Conservation (phyloP, 2,113 vertebrate species). For the Poeciliopsis turrubarensis region DNA sequence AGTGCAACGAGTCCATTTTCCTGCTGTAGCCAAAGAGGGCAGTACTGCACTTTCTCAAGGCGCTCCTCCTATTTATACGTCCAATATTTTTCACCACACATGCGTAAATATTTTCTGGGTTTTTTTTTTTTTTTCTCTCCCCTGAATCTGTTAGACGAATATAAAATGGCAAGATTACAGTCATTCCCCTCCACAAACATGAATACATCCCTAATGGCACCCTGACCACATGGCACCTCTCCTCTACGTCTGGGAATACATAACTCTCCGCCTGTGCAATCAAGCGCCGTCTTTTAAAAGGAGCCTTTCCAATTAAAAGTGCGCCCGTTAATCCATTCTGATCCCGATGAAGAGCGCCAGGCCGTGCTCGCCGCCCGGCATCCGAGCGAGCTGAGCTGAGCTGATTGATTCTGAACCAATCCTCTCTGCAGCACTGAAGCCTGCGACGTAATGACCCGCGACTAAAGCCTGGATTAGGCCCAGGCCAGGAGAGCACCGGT, state of each 20-base stretch:
- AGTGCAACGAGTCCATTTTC: conserved; percentile 11
- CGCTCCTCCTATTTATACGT: not conserved
- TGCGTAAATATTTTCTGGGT: not conserved
- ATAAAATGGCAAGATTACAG: conserved; percentile 1
- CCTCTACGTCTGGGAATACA: conserved; percentile 40
- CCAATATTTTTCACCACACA: not conserved
- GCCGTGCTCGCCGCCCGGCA: conserved; percentile 82
- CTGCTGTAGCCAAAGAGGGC: conserved; percentile 57
- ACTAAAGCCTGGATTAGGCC: conserved; percentile 71
- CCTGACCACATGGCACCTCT: conserved; percentile 30
- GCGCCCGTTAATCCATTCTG: conserved; percentile 86
- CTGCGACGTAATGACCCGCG: conserved; percentile 68
- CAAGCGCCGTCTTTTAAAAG: conserved; percentile 53
- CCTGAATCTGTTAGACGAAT: not conserved
- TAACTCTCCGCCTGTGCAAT: conserved; percentile 51
- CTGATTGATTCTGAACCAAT: conserved; percentile 85
- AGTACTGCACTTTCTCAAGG: conserved; percentile 38
- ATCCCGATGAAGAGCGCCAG: conserved; percentile 82
- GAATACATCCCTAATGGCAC: conserved; percentile 32
- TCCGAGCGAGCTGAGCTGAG: conserved; percentile 80
- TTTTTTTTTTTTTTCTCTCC: not conserved
- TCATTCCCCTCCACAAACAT: conserved; percentile 22
- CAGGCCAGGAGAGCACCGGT: conserved; percentile 31
- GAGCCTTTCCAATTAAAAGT: conserved; percentile 77
- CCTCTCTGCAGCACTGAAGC: conserved; percentile 62